Percentiles rank a stretch among this genome's conserved stretches.
Conservation (phyloP, 1,140 invertebrate species). For the Eumeta japonica region DNA sequence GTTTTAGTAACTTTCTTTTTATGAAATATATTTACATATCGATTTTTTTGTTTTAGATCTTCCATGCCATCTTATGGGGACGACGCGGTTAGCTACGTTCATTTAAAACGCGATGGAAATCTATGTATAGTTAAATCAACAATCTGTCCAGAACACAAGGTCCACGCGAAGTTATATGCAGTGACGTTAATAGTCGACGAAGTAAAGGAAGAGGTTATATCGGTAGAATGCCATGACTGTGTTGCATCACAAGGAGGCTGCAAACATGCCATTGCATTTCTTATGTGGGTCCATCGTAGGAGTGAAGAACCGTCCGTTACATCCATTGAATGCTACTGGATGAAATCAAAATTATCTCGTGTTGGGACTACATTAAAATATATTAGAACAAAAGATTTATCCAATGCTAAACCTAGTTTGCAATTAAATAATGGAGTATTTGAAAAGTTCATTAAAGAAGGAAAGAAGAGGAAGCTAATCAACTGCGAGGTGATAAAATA, state of each 20-base stretch:
- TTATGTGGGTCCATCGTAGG: too few species aligned
- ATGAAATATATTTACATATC: too few species aligned
- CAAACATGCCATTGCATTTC: conserved; percentile 32
- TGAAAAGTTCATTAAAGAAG: conserved; percentile 7
- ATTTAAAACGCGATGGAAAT: conserved; percentile 19
- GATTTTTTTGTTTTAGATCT: conserved; percentile 19
- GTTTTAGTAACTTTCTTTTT: too few species aligned
- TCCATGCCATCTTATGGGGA: conserved; percentile 24
- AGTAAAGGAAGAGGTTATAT: conserved; percentile 14
- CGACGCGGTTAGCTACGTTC: too few species aligned
- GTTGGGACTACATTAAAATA: conserved; percentile 21
- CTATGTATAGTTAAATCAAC: conserved; percentile 17
- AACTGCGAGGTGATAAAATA: conserved; percentile 8
- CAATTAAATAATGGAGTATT: background rate
- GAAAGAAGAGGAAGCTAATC: conserved; percentile 5
- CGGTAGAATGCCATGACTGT: conserved; percentile 26
- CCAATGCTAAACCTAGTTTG: conserved; percentile 1
- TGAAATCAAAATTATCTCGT: too few species aligned
- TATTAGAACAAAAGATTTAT: conserved; percentile 14
- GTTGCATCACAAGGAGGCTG: too few species aligned
- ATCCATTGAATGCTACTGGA: too few species aligned
- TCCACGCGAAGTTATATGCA: too few species aligned
- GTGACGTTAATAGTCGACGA: conserved; percentile 17
- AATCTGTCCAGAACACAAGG: conserved; percentile 38
- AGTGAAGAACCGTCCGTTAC: too few species aligned